Base-by-base conservation (phyloP, 2,797 vertebrate genomes). In the Phoeniculus purpureus region DNA sequence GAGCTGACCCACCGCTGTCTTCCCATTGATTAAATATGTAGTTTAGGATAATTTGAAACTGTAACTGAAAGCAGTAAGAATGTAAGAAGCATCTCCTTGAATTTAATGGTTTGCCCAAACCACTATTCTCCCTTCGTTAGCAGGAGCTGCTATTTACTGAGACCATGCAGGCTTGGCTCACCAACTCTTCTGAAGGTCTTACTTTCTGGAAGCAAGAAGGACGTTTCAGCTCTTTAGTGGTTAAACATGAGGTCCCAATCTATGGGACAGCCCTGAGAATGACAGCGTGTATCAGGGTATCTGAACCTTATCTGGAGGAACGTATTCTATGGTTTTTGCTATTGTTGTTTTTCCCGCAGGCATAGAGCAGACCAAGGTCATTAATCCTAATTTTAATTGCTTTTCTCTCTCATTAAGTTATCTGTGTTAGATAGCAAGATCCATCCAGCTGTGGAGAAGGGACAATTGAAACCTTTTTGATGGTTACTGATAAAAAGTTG, bases 381-480 rank as follows among this genome's bases (percentile, higher is more conserved):
- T 95, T 93, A 93, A 92, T 95, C 88, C 59, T 7, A 62, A 32
- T 90, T 91, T 92, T 91, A 95, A 95, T 94, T 94, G 91, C 93
- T 91, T 93, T 95, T 94, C 88, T 85, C 54, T 89, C 74, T 85
- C 94, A 92, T 93, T 94, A 93, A 90, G 8, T 81, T 67, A 59
- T 64, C 54, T 59, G 58, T 83, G 14, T 82, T 90, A 72, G 68
- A 90, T 90, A 93, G 68, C 31, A 80, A 72, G 75, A 77, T 80
- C 48, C 72, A 90, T 77, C 78, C 89, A 90, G 45, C 78, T 89
- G 75, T 74, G 51, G 54, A 93, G 62, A 87, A 80, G 20, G 29
- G n/a, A 65, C 61, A 85, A 80, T 93, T 95, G 89, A 86, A 92
- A 72, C 66, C 3, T 62, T 77, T 92, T 87, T 90, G 54, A 73